phyloP scores from a whole-genome alignment of 2,797 vertebrate genomes.

The Zenarchopterus dispar region DNA sequence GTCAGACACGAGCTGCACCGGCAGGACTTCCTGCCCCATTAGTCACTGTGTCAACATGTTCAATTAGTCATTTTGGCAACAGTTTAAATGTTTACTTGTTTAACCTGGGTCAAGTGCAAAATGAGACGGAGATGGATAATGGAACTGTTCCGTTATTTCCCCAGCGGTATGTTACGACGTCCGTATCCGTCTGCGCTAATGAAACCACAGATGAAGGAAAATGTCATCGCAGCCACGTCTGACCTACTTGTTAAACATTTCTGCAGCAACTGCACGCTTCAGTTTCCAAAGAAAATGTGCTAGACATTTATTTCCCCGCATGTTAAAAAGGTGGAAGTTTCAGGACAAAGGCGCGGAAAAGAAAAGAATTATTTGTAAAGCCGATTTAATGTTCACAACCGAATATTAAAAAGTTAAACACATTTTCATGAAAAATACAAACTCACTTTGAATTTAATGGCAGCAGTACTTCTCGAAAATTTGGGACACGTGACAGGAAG shows the following conservation, averaged over 20 bases:
- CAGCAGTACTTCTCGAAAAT: no score
- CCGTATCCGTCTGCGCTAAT: constrained; percentile 39
- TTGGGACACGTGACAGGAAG: no score
- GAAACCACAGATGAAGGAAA: constrained; percentile 43
- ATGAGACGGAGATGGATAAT: constrained; percentile 33
- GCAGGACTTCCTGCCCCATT: constrained; percentile 33
- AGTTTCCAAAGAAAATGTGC: neutral
- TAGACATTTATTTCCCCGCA: no score
- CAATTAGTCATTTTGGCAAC: constrained; percentile 44
- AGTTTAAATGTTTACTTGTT: constrained; percentile 47
- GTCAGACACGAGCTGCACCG: constrained; percentile 22
- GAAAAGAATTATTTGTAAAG: no score
- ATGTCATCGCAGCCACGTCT: constrained; percentile 11
- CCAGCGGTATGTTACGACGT: constrained; percentile 37
- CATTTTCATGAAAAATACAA: no score
- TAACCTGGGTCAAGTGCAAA: constrained; percentile 32
- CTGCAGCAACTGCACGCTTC: constrained; percentile 11
- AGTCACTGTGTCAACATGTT: constrained; percentile 50
- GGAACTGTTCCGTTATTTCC: constrained; percentile 43
- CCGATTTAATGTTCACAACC: no score
- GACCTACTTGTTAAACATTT: constrained; percentile 48
- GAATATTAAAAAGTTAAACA: no score
- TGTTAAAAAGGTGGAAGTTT: no score
- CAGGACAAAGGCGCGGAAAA: no score
- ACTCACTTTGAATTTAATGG: no score